A percentile compares a stretch with the other conserved stretches of the same genome.
Evolutionary conservation across 2,888 invertebrate genomes (phyloP).

Genomic region (Osmoderma eremita): DNA sequence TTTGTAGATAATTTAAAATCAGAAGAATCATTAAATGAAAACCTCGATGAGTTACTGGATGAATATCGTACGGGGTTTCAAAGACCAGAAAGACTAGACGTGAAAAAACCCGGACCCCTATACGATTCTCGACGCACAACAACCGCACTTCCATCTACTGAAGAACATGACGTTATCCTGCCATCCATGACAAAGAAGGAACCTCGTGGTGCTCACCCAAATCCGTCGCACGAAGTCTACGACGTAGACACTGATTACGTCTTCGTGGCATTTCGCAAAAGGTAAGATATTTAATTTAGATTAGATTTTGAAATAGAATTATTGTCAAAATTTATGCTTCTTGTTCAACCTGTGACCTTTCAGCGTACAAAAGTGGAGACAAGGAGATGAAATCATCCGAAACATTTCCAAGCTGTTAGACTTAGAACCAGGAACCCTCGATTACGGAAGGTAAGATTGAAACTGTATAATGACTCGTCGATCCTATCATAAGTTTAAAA

Average conservation of each 20-base stretch:
- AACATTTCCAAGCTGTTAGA: conserved; percentile 77
- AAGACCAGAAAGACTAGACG: conserved; percentile 88
- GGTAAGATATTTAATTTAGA: conserved; percentile 63
- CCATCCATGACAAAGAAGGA: conserved; percentile 62
- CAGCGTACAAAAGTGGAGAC: conserved; percentile 74
- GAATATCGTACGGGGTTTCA: conserved; percentile 82
- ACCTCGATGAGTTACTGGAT: conserved; percentile 70
- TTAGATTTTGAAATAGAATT: too few relatives aligned
- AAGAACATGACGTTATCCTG: conserved; percentile 40
- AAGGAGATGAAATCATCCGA: conserved; percentile 77
- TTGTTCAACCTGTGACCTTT: conserved; percentile 39
- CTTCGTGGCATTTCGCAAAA: conserved; percentile 79
- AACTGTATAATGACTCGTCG: neutral
- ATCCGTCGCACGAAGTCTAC: conserved; percentile 58
- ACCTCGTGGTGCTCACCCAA: conserved; percentile 58
- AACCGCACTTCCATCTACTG: neutral
- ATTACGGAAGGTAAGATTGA: conserved; percentile 70
- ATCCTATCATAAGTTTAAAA: too few relatives aligned
- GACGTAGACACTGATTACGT: conserved; percentile 82
- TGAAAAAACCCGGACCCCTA: conserved; percentile 93
- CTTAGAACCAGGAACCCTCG: conserved; percentile 71
- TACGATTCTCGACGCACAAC: conserved; percentile 70
- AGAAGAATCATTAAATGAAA: conserved; percentile 54
- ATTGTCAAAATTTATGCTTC: neutral
- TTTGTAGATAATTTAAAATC: conserved; percentile 41